These are phyloP conservation scores for Agelaius tricolor DNA, from an alignment of 2,113 vertebrate genomes.

Conservation along the genomic window DNA sequence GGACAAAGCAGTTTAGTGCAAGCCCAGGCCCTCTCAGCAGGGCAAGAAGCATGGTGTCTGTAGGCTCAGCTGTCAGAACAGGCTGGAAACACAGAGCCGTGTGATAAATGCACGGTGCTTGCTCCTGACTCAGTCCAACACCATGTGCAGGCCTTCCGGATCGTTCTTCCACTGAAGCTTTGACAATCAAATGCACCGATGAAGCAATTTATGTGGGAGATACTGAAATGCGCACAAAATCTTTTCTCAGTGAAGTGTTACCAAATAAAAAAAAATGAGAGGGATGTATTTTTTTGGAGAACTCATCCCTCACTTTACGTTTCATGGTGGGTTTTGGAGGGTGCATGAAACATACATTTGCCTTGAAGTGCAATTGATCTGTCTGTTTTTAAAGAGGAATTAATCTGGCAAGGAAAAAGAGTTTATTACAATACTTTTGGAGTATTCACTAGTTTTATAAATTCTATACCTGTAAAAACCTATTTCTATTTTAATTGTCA, in stretches of 20 bases:
- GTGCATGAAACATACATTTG: neutral
- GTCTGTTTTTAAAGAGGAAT: neutral
- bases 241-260: neutral
- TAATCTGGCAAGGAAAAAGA: neutral
- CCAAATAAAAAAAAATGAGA: neutral
- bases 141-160: neutral
- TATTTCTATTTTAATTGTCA: neutral
- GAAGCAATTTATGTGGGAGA: neutral
- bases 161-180: neutral
- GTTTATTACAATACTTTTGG: neutral
- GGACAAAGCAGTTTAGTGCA: no score
- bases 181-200: neutral
- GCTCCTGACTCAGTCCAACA: neutral
- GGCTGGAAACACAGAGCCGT: neutral
- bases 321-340: neutral
- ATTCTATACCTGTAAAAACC: neutral
- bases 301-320: neutral
- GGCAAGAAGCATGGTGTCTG: neutral
- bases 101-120: neutral
- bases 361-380: neutral
- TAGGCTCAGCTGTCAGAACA: neutral
- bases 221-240: neutral
- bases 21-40: neutral
- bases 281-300: neutral
- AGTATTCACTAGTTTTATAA: neutral